Base-by-base conservation (phyloP, 2,888 invertebrate species). In the Rhagophthalmus giganteus region DNA sequence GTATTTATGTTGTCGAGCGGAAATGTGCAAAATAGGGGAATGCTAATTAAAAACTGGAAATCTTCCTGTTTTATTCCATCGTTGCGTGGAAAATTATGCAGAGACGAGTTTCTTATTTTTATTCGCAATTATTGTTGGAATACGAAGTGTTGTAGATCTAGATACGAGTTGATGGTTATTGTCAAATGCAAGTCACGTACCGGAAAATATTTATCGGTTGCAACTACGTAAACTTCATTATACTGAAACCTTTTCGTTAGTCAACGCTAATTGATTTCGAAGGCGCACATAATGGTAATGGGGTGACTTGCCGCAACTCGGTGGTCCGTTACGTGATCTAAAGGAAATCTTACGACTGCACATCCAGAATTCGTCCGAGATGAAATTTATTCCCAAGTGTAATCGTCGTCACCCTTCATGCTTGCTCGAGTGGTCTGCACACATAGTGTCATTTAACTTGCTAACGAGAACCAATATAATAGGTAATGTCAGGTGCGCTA, bases 401-500 rank as follows among this genome's bases (percentile, higher is more conserved):
- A 14, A 26, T 42, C 42, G 2, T 11, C 15, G 20, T 14, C 27
- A 33, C 33, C 35, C 35, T 4, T 35, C 28, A 31, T 16, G 11
- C 15, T 13, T 25, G 26, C 8, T 32, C 25, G 33, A 30, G 20
- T 35, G 6, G 14, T 26, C 10, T 30, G 35, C 27, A 15, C 35
- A 14, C 35, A 41, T 47, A 42, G 39, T 33, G 54, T 56, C 54
- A 58, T 58, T 49, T 52, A 41, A 15, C 39, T 46, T 31, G 56
- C 56, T 58, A 58, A 56, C 54, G 41, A 56, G 51, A 46, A 54
- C 54, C 54, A 54, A 58, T 56, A 52, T n/a, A n/a, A n/a, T n/a
- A n/a, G n/a, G 46, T 50, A 55, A 51, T 41, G 50, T 52, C 59
- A 59, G 59, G 59, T 59, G 58, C 52, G 45, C 52, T 59, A 59